Evolutionary conservation across 1,140 invertebrate species (phyloP).

Genomic region (Battus philenor): DNA sequence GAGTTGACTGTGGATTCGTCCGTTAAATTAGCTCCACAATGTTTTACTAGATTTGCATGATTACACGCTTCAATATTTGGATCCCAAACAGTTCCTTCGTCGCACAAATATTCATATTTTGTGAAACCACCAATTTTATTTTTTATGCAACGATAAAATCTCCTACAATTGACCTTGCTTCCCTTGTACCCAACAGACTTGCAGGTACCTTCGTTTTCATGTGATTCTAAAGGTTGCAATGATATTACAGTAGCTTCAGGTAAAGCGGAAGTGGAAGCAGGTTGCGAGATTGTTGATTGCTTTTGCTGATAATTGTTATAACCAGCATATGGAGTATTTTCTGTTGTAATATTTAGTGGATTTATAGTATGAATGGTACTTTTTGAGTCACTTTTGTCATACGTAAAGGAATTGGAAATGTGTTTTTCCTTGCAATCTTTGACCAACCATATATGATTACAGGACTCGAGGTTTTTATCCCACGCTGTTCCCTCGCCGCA

Average conservation of each 20-base stretch:
- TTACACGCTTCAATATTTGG: conserved; percentile 73
- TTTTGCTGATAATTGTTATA: too few relatives aligned
- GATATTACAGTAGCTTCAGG: conserved; percentile 16
- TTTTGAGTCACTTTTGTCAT: conserved; percentile 9
- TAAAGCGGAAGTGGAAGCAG: conserved; percentile 18
- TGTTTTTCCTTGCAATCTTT: conserved; percentile 50
- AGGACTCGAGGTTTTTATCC: conserved; percentile 77
- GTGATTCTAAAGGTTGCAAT: conserved; percentile 10
- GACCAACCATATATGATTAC: conserved; percentile 78
- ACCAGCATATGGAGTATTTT: too few relatives aligned
- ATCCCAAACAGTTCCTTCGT: conserved; percentile 80
- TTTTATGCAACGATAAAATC: conserved; percentile 81
- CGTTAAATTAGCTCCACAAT: background rate
- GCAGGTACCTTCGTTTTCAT: conserved; percentile 26
- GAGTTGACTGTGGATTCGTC: background rate
- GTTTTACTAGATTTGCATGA: conserved; percentile 17
- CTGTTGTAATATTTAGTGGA: conserved; percentile 20
- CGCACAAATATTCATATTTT: conserved; percentile 79
- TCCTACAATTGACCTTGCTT: conserved; percentile 64
- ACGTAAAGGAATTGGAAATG: conserved; percentile 9
- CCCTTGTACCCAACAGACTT: conserved; percentile 73
- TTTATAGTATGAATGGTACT: conserved; percentile 19
- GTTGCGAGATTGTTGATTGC: conserved; percentile 9
- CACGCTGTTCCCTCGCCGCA: conserved; percentile 82
- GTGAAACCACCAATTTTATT: conserved; percentile 75